Percentiles rank a stretch among this genome's conserved stretches.
phyloP scores from a whole-genome alignment of 2,888 invertebrate genomes.

The Diaprepes abbreviatus region DNA sequence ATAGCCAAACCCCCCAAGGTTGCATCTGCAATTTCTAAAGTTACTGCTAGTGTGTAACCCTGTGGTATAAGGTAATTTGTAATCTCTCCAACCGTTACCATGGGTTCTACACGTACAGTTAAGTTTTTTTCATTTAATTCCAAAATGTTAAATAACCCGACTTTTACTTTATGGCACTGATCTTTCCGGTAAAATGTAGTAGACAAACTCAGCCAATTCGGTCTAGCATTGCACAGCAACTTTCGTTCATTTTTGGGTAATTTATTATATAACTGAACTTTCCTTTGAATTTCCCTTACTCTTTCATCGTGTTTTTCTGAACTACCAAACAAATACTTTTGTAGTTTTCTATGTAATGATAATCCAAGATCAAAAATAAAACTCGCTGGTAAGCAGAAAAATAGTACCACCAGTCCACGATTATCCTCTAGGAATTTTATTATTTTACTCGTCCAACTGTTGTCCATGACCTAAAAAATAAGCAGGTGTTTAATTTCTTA shows the following conservation, averaged over 20 bases:
- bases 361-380: slow-evolving; percentile 72
- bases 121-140: slow-evolving; percentile 71
- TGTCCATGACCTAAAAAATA: slow-evolving; percentile 43
- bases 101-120: slow-evolving; percentile 76
- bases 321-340: slow-evolving; percentile 62
- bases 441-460: slow-evolving; percentile 59
- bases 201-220: slow-evolving; percentile 79
- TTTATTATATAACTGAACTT: slow-evolving; percentile 72
- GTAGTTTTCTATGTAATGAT: slow-evolving; percentile 64
- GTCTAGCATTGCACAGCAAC: slow-evolving; percentile 76
- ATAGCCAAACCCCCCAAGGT: slow-evolving; percentile 79
- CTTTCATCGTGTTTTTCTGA: slow-evolving; percentile 67
- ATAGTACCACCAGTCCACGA: slow-evolving; percentile 73
- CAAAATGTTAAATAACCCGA: slow-evolving; percentile 76
- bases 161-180: slow-evolving; percentile 73
- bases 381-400: slow-evolving; percentile 78
- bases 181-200: slow-evolving; percentile 77
- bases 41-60: slow-evolving; percentile 78
- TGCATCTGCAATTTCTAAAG: slow-evolving; percentile 78
- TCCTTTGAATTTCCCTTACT: slow-evolving; percentile 69
- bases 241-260: slow-evolving; percentile 68
- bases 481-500: too few species aligned
- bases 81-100: slow-evolving; percentile 77
- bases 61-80: slow-evolving; percentile 75
- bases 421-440: slow-evolving; percentile 74